Percentiles rank a stretch among this genome's conserved stretches.
phyloP scores from a whole-genome alignment of 2,113 vertebrate species.

The Climacteris rufus region DNA sequence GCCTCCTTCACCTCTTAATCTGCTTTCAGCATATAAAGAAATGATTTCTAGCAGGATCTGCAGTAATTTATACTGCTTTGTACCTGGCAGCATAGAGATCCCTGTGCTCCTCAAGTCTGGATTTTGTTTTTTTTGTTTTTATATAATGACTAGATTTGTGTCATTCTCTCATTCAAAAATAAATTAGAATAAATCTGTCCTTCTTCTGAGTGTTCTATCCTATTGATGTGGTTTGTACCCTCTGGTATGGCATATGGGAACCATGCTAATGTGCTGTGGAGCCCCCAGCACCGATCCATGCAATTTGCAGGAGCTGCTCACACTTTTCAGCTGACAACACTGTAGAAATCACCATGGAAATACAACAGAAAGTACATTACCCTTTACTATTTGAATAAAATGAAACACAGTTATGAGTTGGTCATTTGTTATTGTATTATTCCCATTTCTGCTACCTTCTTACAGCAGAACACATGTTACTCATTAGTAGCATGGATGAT shows the following conservation, averaged over 20 bases:
- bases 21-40: neutral
- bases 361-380: conserved; percentile 47
- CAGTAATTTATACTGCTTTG: conserved; percentile 38
- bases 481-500: conserved; percentile 66
- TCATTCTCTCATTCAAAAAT: conserved; percentile 18
- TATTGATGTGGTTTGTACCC: neutral
- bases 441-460: conserved; percentile 52
- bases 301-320: conserved; percentile 44
- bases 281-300: neutral
- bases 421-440: conserved; percentile 50
- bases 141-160: neutral
- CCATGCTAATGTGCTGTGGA: neutral
- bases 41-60: neutral
- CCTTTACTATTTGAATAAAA: conserved; percentile 53
- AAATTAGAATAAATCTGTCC: neutral
- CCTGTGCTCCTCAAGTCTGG: neutral
- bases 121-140: conserved; percentile 35
- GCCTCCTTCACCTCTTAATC: neutral
- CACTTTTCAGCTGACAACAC: conserved; percentile 55
- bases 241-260: neutral
- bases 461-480: conserved; percentile 57
- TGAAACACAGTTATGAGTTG: conserved; percentile 6
- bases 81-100: neutral
- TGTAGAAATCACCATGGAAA: conserved; percentile 61
- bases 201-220: neutral